phyloP scores from a whole-genome alignment of 1,140 invertebrate genomes.

The Asobara japonica region DNA sequence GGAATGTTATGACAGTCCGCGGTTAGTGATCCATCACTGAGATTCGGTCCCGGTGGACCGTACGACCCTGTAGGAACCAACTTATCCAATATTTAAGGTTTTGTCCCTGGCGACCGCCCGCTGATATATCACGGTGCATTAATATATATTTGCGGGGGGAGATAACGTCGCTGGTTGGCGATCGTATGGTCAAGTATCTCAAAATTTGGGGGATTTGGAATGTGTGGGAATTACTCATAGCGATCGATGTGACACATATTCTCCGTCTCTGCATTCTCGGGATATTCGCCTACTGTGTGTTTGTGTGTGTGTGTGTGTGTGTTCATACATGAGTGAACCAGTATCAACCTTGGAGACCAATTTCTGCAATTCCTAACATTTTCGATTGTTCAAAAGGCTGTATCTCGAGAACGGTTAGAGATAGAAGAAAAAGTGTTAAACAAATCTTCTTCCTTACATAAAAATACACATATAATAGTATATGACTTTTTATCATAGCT shows the following conservation, averaged over 20 bases:
- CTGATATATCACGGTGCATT: conserved; percentile 67
- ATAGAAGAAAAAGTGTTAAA: too few relatives aligned
- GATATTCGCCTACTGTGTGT: too few relatives aligned
- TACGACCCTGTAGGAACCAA: conserved; percentile 50
- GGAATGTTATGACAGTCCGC: conserved; percentile 66
- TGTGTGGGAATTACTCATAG: not conserved
- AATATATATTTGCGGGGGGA: conserved; percentile 68
- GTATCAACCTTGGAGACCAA: too few relatives aligned
- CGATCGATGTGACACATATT: not conserved
- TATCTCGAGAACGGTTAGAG: too few relatives aligned
- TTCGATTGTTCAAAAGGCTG: too few relatives aligned
- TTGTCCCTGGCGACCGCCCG: conserved; percentile 62
- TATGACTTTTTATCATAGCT: too few relatives aligned
- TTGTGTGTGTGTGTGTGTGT: too few relatives aligned
- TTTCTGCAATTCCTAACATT: not conserved
- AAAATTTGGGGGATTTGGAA: not conserved
- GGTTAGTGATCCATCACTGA: conserved; percentile 62
- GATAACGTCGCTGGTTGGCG: conserved; percentile 54
- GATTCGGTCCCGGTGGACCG: conserved; percentile 62
- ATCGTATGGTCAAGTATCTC: conserved; percentile 23
- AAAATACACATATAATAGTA: too few relatives aligned
- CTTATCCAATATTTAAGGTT: conserved; percentile 69
- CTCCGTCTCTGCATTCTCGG: too few relatives aligned
- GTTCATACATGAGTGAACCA: too few relatives aligned
- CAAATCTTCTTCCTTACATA: too few relatives aligned